Evolutionary conservation across 2,888 invertebrate species (phyloP).

Genomic region (Lasiommata megera): DNA sequence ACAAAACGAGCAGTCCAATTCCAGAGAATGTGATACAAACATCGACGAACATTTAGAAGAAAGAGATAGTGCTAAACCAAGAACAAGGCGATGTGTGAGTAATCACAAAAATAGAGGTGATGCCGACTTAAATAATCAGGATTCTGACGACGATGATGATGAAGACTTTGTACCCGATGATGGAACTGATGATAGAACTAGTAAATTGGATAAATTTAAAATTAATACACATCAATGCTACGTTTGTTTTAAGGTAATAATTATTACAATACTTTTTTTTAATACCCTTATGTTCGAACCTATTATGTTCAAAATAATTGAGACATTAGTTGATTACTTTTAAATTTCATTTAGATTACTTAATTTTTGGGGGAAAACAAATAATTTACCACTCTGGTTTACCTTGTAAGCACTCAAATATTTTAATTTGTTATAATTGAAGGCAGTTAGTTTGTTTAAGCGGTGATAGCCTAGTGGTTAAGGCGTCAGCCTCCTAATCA

Average conservation of each 20-base stretch:
- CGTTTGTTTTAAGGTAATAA: constrained; percentile 61
- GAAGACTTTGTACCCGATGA: constrained; percentile 7
- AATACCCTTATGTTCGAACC: too few relatives aligned
- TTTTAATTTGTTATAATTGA: too few relatives aligned
- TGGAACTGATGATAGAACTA: constrained; percentile 9
- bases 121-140: background rate
- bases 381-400: too few relatives aligned
- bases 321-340: too few relatives aligned
- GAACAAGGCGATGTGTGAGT: background rate
- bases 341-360: too few relatives aligned
- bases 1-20: background rate
- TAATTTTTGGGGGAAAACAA: too few relatives aligned
- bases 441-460: too few relatives aligned
- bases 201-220: constrained; percentile 35
- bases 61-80: background rate
- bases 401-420: too few relatives aligned
- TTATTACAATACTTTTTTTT: too few relatives aligned
- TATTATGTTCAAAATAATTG: too few relatives aligned
- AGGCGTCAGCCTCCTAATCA: too few relatives aligned
- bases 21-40: background rate
- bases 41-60: background rate
- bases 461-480: too few relatives aligned
- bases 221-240: constrained; percentile 62
- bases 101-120: background rate
- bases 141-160: constrained; percentile 7